Evolutionary conservation across 2,113 vertebrate species (phyloP), one percentile per base, ranked within the genome.

Genomic region (Podiceps cristatus): DNA sequence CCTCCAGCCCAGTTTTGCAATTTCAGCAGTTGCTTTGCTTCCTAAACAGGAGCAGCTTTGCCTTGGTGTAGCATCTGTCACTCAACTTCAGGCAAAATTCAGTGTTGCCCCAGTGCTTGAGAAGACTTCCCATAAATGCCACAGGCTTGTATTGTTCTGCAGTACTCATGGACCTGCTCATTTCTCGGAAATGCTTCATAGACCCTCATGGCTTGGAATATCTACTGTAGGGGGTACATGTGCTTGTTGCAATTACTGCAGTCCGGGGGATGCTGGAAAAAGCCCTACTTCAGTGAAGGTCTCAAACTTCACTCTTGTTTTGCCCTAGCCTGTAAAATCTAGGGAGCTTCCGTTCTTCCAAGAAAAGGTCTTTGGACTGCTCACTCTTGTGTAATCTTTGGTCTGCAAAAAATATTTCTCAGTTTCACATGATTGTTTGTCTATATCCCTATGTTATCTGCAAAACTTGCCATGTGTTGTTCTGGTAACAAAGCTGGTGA

Each of bases 151-250:
- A 15, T 25, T 79, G 27, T 58, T 85, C 52, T 44, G 31, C n/a
- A 3, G 2, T 55, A 24, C 18, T n/a, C 28, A 11, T 3, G 10
- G 29, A 33, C 11, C 4, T 16, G 13, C 3, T 29, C 6, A 10
- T 40, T 18, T 52, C 40, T 58, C 45, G 62, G 33, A 58, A 86
- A 52, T 35, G 12, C 10, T 62, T 66, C 42, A 20, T 7, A 55
- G 42, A 66, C 1, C 14, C 13, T 71, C 31, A 5, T 13, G 20
- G 3, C 14, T 91, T 55, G 5, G 8, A 67, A 86, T 2, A 5
- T 27, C 55, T 67, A 16, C n/a, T 75, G 3, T 25, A n/a, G 20
- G 22, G 7, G 0, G 2, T 20, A 64, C 10, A 16, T 6, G 13
- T 1, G 0, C 20, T 92, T 67, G 6, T 29, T 77, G 58, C 16